A percentile compares a stretch with the other conserved stretches of the same genome.
These are phyloP conservation scores for Scrobipalpa atriplicella DNA, from an alignment of 2,888 invertebrate species.

Conservation along the genomic window DNA sequence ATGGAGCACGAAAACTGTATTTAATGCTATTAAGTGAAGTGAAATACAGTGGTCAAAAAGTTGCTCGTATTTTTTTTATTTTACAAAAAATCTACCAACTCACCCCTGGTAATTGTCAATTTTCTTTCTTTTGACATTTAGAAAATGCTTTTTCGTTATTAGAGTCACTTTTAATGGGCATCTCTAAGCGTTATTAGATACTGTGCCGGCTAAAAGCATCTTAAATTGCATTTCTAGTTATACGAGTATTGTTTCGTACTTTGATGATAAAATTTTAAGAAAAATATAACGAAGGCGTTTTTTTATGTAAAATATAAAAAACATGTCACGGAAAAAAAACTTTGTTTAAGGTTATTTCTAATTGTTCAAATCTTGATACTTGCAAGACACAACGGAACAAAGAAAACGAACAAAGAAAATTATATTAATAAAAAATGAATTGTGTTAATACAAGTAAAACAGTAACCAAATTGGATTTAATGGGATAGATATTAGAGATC, in stretches of 20 bases:
- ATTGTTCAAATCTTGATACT: conserved; percentile 23
- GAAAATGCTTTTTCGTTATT: conserved; percentile 12
- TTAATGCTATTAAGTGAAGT: no score
- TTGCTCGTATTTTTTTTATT: no score
- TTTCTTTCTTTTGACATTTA: background rate
- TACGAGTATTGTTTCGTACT: background rate
- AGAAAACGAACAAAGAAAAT: conserved; percentile 30
- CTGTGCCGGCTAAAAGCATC: conserved; percentile 12
- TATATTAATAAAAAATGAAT: conserved; percentile 42
- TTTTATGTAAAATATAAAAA: no score
- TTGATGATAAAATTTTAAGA: background rate
- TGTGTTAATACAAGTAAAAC: conserved; percentile 58
- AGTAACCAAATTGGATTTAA: conserved; percentile 78
- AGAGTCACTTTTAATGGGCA: conserved; percentile 19
- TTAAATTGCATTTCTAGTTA: conserved; percentile 18
- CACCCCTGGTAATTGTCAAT: background rate
- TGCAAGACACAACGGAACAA: background rate
- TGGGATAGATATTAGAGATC: conserved; percentile 79
- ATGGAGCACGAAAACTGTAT: no score
- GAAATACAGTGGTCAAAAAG: no score
- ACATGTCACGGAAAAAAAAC: no score
- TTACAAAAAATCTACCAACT: no score
- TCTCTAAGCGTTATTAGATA: conserved; percentile 17
- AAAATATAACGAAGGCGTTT: no score
- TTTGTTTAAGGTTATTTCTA: no score